Conservation (phyloP, 2,888 invertebrate genomes). For the Drosophila multiciliata region DNA sequence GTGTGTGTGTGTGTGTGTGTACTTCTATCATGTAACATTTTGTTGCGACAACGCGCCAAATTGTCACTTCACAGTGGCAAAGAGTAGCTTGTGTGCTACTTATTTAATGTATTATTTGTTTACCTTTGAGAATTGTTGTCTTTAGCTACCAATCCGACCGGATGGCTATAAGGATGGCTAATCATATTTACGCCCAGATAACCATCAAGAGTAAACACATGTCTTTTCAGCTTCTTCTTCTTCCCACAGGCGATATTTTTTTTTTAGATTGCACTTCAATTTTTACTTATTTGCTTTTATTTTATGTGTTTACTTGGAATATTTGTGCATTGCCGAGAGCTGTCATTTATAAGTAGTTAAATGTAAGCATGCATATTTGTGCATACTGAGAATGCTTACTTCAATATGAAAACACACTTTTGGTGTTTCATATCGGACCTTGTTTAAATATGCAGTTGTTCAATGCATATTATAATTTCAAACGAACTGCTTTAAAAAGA, state of each 20-base stretch:
- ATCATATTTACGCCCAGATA: not conserved
- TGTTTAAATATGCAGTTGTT: too few relatives aligned
- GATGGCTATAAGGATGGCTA: not conserved
- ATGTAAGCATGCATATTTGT: too few relatives aligned
- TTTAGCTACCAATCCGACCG: conserved; percentile 1
- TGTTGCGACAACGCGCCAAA: conserved; percentile 69
- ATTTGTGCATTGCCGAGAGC: not conserved
- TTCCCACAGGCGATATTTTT: not conserved
- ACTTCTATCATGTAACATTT: conserved; percentile 54
- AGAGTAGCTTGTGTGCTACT: conserved; percentile 56
- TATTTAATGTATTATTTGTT: conserved; percentile 58
- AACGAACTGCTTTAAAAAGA: too few relatives aligned
- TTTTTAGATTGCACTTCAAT: not conserved
- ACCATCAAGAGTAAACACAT: conserved; percentile 5
- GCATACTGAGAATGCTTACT: too few relatives aligned
- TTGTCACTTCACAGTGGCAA: conserved; percentile 50
- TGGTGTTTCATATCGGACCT: too few relatives aligned
- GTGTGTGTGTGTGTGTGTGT: conserved; percentile 13
- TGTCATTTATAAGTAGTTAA: too few relatives aligned
- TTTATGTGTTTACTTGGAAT: too few relatives aligned
- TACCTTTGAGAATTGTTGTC: conserved; percentile 47
- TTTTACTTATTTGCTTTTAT: too few relatives aligned
- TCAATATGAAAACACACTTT: too few relatives aligned
- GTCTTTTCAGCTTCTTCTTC: not conserved
- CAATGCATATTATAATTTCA: too few relatives aligned